Base-by-base conservation (phyloP, 2,797 vertebrate genomes). In the Melanotaenia boesemani region DNA sequence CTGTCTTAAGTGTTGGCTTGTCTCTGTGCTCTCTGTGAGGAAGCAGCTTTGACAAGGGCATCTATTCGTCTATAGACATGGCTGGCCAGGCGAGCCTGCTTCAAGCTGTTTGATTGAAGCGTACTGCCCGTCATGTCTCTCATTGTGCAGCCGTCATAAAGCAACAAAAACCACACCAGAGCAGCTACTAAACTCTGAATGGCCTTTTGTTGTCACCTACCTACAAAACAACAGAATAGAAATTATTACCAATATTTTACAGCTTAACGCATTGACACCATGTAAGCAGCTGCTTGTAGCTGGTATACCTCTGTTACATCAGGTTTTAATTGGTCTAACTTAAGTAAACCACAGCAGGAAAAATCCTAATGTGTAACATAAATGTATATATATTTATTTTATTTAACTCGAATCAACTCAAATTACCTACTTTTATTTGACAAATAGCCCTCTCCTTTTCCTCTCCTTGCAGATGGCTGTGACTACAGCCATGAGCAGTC, bases 41-140 rank as follows among this genome's bases (percentile, higher is more conserved):
- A 90, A 89, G 86, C 82, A 58, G 79, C 86, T 86, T 81, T 92
- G 90, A 92, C 88, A 86, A 90, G 89, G 85, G 86, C 88, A 85
- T 86, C 85, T 80, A 50, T 72, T 70, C 70, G 37, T 88, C 89
- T 87, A 59, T 86, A 79, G 89, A 89, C 83, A 77, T 63, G 79
- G 76, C 80, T 59, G 70, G 56, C 63, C 82, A 74, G 87, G 83
- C 67, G 54, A 84, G 84, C 79, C 84, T 66, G 76, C 84, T 81
- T 86, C 84, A 76, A 60, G 76, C 85, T 78, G 80, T 87, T 87
- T 93, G 89, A 93, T 92, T 91, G 85, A 88, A 87, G 88, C 81
- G 59, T 89, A 89, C 84, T 83, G 79, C 74, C 69, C 75, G 81
- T 87, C 82, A 87, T 88, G 88, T 87, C 86, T 79, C 73, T 83